Evolutionary conservation across 53 echinoderm and acorn worm genomes (phyloP).

Genomic region (Astropecten irregularis): DNA sequence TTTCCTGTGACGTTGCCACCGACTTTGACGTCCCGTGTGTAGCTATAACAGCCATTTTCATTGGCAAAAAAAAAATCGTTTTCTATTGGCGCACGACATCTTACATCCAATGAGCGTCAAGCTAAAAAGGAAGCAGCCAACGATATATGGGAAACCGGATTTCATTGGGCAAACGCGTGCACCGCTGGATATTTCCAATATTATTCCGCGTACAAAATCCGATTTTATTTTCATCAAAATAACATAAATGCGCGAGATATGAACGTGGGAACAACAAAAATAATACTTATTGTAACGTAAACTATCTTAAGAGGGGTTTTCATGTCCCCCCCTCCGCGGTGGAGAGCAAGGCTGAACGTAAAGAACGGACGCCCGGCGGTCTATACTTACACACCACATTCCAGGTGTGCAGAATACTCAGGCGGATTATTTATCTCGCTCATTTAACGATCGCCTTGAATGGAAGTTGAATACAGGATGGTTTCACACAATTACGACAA

Average conservation of each 20-base stretch:
- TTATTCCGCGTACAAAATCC: too few species aligned
- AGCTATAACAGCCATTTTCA: constrained; percentile 13
- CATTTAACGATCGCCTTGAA: neutral
- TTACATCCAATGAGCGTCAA: neutral
- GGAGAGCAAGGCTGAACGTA: too few species aligned
- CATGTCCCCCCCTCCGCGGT: too few species aligned
- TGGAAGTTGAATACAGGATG: neutral
- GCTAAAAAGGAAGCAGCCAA: neutral
- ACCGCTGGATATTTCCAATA: too few species aligned
- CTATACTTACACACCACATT: constrained; percentile 18
- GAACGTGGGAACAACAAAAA: too few species aligned
- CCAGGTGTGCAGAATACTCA: neutral
- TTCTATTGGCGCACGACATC: neutral
- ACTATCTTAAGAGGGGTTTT: too few species aligned
- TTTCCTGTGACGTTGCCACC: neutral
- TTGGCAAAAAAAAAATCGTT: constrained; percentile 10
- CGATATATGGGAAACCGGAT: neutral
- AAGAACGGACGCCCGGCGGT: too few species aligned
- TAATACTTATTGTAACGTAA: too few species aligned
- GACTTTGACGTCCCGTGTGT: neutral
- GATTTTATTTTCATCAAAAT: too few species aligned
- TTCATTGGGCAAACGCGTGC: too few species aligned
- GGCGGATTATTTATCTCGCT: neutral
- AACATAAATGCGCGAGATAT: too few species aligned
- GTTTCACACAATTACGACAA: neutral